phyloP scores from a whole-genome alignment of 2,888 invertebrate genomes.

The Archips crataeganus region DNA sequence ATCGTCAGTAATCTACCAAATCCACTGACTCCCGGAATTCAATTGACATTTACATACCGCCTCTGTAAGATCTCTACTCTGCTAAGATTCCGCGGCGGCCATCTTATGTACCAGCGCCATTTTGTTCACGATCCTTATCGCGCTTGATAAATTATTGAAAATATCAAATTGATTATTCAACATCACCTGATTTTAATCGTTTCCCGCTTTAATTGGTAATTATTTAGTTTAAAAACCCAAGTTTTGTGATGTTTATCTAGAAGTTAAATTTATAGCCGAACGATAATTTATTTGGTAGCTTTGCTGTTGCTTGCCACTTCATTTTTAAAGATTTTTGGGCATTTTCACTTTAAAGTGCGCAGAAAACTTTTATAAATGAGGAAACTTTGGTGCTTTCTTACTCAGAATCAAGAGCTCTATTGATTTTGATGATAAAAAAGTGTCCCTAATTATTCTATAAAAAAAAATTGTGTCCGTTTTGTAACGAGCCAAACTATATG shows the following conservation, averaged over 20 bases:
- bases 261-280: slow-evolving; percentile 12
- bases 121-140: slow-evolving; percentile 69
- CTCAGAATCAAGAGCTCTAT: no score
- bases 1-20: no score
- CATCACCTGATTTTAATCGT: slow-evolving; percentile 70
- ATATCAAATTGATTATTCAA: slow-evolving; percentile 79
- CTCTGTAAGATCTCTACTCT: slow-evolving; percentile 57
- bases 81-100: slow-evolving; percentile 63
- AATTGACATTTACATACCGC: slow-evolving; percentile 24
- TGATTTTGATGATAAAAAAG: no score
- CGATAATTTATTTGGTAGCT: slow-evolving; percentile 17
- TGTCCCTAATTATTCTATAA: no score
- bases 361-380: no score
- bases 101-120: slow-evolving; percentile 69
- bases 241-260: slow-evolving; percentile 35
- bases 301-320: background rate
- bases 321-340: no score
- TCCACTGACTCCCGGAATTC: background rate
- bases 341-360: no score
- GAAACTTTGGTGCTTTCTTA: no score
- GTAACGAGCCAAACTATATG: no score
- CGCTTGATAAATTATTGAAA: slow-evolving; percentile 76
- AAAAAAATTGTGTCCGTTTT: no score
- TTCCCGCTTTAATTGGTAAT: slow-evolving; percentile 38
- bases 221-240: slow-evolving; percentile 36